Conservation (phyloP, 2,888 invertebrate genomes). For the Pyrocoelia pectoralis region DNA sequence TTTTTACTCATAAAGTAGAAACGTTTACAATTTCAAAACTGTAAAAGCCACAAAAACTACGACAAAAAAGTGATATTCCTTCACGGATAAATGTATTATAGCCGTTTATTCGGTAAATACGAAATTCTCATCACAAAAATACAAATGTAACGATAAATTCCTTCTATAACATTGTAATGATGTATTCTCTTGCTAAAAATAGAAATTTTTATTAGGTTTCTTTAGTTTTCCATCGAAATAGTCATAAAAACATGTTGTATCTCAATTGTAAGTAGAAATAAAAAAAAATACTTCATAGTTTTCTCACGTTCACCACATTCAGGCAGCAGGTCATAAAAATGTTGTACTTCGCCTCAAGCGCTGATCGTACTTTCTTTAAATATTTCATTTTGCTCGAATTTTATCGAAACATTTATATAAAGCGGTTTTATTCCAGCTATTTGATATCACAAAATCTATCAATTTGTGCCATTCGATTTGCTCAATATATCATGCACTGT, state of each 20-base stretch:
- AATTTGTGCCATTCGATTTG: not conserved
- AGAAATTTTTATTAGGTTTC: not conserved
- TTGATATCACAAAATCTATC: not conserved
- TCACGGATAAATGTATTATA: no score
- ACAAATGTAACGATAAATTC: no score
- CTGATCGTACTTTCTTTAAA: constrained; percentile 3
- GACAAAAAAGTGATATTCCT: no score
- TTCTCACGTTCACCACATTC: constrained; percentile 8
- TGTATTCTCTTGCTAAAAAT: no score
- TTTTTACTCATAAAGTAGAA: no score
- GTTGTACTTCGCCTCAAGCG: not conserved
- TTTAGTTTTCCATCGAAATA: not conserved
- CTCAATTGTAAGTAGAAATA: constrained; percentile 9
- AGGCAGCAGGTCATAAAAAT: constrained; percentile 8
- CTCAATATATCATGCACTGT: no score
- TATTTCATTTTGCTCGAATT: not conserved
- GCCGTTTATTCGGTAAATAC: no score
- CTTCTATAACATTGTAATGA: no score
- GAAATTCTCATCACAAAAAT: no score
- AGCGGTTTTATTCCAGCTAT: not conserved
- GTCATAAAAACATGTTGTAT: constrained; percentile 11
- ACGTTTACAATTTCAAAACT: no score
- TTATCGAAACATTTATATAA: constrained; percentile 7
- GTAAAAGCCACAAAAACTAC: no score
- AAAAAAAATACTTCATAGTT: not conserved